These are phyloP conservation scores for Cephalopterus ornatus DNA, from an alignment of 2,113 vertebrate genomes.

Conservation along the genomic window DNA sequence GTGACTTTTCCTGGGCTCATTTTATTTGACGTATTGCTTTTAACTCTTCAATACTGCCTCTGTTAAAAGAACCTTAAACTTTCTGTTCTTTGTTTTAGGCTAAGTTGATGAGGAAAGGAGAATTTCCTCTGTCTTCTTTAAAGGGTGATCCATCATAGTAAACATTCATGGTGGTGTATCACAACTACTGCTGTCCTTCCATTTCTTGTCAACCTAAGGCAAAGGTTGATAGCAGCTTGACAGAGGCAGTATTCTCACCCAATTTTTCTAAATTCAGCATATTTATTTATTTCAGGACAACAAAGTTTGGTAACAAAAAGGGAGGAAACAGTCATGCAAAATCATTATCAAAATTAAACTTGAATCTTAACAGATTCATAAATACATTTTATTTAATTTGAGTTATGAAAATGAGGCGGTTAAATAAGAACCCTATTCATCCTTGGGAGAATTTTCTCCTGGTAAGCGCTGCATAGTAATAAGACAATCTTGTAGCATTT, in stretches of 20 bases:
- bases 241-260: rapidly evolving
- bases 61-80: not conserved
- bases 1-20: not conserved
- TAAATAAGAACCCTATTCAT: not conserved
- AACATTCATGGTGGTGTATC: not conserved
- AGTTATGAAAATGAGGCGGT: not conserved
- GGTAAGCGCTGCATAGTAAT: not conserved
- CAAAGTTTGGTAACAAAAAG: not conserved
- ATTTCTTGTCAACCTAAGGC: not conserved
- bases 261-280: not conserved
- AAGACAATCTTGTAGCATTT: not conserved
- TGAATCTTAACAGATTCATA: not conserved
- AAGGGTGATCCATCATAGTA: not conserved
- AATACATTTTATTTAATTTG: not conserved
- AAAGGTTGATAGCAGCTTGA: not conserved
- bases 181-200: not conserved
- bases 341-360: not conserved
- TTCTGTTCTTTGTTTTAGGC: not conserved
- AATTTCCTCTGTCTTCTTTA: not conserved
- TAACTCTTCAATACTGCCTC: not conserved
- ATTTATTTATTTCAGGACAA: not conserved
- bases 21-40: not conserved
- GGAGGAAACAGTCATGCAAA: not conserved
- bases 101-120: not conserved
- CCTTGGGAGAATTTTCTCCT: not conserved